A percentile compares a stretch with the other conserved stretches of the same genome.
Evolutionary conservation across 2,113 vertebrate species (phyloP).

Genomic region (Pardalotus punctatus): DNA sequence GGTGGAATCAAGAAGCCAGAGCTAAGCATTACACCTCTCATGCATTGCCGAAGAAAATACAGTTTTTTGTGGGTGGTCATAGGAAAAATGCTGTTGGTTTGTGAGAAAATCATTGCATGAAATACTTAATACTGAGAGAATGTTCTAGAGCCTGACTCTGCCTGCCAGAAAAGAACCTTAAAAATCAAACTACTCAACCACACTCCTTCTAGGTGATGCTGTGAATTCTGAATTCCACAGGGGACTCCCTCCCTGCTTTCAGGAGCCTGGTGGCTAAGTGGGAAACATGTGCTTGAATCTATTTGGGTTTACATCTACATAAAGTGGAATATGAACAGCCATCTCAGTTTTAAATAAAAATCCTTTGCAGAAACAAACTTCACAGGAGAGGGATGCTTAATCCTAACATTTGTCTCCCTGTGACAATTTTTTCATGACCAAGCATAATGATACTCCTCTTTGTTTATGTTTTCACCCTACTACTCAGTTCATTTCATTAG

Average conservation of each 20-base stretch:
- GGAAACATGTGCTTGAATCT: not conserved
- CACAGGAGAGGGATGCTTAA: not conserved
- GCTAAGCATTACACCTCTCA: not conserved
- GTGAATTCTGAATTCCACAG: not conserved
- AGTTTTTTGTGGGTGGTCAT: not conserved
- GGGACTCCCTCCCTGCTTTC: not conserved
- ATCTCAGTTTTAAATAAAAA: not conserved
- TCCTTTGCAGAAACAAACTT: not conserved
- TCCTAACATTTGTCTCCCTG: not conserved
- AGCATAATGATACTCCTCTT: not conserved
- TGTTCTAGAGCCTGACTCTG: not conserved
- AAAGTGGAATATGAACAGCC: not conserved
- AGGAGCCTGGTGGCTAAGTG: not conserved
- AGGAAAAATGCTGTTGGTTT: not conserved
- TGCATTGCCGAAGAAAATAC: not conserved
- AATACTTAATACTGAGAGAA: not conserved
- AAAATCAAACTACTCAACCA: not conserved
- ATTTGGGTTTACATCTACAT: not conserved
- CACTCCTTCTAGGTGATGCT: not conserved
- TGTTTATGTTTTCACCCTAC: not conserved
- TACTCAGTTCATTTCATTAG: not conserved
- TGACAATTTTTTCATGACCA: not conserved
- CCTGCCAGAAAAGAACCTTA: not conserved
- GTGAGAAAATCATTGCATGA: not conserved
- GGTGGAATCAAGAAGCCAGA: not conserved